Percentiles rank a stretch among this genome's conserved stretches.
These are phyloP conservation scores for Pollimyrus isidori DNA, from an alignment of 2,113 vertebrate species.

Conservation along the genomic window DNA sequence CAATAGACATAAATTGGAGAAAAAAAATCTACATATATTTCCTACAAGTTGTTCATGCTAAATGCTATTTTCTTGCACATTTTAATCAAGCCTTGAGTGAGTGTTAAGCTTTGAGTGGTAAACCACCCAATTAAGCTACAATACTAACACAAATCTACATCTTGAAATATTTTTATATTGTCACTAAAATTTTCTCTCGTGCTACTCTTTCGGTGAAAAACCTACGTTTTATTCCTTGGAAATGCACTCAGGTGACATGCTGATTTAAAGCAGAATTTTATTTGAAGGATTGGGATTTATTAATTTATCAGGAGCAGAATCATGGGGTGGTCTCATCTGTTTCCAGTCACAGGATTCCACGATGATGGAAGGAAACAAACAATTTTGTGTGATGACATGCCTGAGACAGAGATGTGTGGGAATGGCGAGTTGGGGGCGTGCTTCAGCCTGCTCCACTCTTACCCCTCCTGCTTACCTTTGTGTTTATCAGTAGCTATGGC, in stretches of 20 bases:
- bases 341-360: background rate
- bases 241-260: background rate
- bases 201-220: background rate
- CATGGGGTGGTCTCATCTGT: conserved; percentile 13
- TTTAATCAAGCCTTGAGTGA: background rate
- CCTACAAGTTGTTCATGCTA: background rate
- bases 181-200: background rate
- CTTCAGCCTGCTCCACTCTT: background rate
- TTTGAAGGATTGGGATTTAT: conserved; percentile 8
- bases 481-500: conserved; percentile 11
- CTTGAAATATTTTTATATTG: background rate
- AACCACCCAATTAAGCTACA: background rate
- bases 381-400: conserved; percentile 6
- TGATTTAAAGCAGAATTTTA: conserved; percentile 25
- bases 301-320: conserved; percentile 18
- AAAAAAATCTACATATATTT: background rate
- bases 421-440: background rate
- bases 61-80: background rate
- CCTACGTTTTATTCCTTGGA: background rate
- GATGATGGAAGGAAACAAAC: conserved; percentile 1
- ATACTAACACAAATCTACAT: background rate
- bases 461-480: background rate
- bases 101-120: background rate
- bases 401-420: conserved; percentile 14
- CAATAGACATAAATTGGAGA: background rate